These are phyloP conservation scores for Calameuta pallipes DNA, from an alignment of 2,888 invertebrate species.

Conservation along the genomic window DNA sequence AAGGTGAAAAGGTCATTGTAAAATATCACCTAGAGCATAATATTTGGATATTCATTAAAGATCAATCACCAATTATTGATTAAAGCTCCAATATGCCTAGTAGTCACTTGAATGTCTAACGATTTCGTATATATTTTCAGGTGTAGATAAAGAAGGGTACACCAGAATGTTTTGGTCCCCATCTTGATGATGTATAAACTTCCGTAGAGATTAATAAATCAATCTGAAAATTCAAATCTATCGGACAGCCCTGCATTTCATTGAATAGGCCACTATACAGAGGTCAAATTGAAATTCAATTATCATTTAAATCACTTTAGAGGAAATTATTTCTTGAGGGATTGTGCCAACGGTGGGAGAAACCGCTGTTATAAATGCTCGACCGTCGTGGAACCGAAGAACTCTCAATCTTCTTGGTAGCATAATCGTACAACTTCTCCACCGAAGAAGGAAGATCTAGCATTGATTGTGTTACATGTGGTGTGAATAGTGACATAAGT, in stretches of 20 bases:
- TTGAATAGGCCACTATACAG: constrained; percentile 19
- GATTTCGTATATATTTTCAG: neutral
- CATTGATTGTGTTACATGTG: constrained; percentile 6
- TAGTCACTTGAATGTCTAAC: neutral
- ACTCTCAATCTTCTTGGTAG: constrained; percentile 2
- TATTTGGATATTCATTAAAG: too few relatives aligned
- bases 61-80: neutral
- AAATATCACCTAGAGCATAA: too few relatives aligned
- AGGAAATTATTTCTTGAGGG: constrained; percentile 21
- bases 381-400: neutral
- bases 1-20: neutral
- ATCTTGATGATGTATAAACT: neutral
- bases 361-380: constrained; percentile 32
- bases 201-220: neutral
- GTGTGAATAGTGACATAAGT: constrained; percentile 5
- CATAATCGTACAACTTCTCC: neutral
- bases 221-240: neutral
- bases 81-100: too few relatives aligned
- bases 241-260: neutral
- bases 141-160: neutral
- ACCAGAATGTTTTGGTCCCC: neutral
- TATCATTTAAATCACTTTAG: constrained; percentile 33
- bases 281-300: constrained; percentile 33
- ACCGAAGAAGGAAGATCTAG: neutral
- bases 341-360: constrained; percentile 13